Evolutionary conservation across 2,888 invertebrate genomes (phyloP).

Genomic region (Ectropis crepuscularia): DNA sequence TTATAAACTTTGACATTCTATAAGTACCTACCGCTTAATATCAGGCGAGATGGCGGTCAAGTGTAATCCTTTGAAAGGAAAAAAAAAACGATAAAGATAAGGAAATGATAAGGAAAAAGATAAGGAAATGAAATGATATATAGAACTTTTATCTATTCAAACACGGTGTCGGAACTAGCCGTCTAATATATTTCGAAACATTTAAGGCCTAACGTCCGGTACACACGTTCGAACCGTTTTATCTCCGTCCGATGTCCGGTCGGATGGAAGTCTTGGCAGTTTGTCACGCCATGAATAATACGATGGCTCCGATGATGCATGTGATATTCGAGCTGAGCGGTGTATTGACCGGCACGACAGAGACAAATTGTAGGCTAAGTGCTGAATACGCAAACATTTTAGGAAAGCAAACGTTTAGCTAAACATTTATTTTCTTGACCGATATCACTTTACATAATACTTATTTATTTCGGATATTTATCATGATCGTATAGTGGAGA

Average conservation of each 20-base stretch:
- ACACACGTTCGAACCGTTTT: slow-evolving; percentile 29
- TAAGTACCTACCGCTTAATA: too few species aligned
- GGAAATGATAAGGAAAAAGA: too few species aligned
- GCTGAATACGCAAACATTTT: slow-evolving; percentile 30
- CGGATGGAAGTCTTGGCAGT: slow-evolving; percentile 35
- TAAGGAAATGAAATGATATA: too few species aligned
- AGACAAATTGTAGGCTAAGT: slow-evolving; percentile 38
- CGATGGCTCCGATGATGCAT: slow-evolving; percentile 33
- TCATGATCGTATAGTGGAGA: too few species aligned
- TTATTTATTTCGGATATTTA: slow-evolving; percentile 1
- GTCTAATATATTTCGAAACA: slow-evolving; percentile 12
- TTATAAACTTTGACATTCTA: too few species aligned
- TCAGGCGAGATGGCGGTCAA: too few species aligned
- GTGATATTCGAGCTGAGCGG: slow-evolving; percentile 32
- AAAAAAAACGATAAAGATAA: too few species aligned
- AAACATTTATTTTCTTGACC: slow-evolving; percentile 1
- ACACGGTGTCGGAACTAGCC: too few species aligned
- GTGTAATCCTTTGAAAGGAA: too few species aligned
- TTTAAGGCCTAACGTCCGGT: slow-evolving; percentile 21
- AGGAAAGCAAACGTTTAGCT: slow-evolving; percentile 5
- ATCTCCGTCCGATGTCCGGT: slow-evolving; percentile 28
- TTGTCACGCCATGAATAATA: slow-evolving; percentile 42
- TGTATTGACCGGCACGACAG: slow-evolving; percentile 36
- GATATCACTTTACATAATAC: neutral
- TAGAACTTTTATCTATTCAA: too few species aligned